Conservation (phyloP, 2,797 vertebrate species). For the Hyperoplus lanceolatus region DNA sequence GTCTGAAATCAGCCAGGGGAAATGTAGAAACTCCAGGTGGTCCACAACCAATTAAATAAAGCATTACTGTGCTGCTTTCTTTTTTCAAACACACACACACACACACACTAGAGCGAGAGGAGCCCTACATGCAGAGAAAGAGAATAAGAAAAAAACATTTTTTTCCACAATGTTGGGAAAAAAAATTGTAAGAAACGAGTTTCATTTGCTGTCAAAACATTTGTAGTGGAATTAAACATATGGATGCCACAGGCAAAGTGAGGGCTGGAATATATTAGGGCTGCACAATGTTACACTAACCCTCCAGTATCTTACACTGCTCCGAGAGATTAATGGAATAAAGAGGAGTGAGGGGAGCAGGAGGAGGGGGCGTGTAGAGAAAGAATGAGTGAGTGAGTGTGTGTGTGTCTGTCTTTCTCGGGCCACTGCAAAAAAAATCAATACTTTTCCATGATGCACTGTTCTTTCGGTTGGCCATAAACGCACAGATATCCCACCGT, state of each 20-base stretch:
- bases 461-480: slow-evolving; percentile 45
- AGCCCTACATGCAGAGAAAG: slow-evolving; percentile 40
- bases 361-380: neutral
- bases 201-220: slow-evolving; percentile 85
- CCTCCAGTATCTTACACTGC: slow-evolving; percentile 79
- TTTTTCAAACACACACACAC: slow-evolving; percentile 68
- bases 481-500: slow-evolving; percentile 43
- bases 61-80: slow-evolving; percentile 73
- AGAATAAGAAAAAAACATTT: slow-evolving; percentile 8
- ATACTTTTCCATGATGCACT: slow-evolving; percentile 71
- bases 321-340: slow-evolving; percentile 80
- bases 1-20: slow-evolving; percentile 76
- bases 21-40: slow-evolving; percentile 79
- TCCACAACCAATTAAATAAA: slow-evolving; percentile 85
- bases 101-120: slow-evolving; percentile 21
- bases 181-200: slow-evolving; percentile 56
- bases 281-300: slow-evolving; percentile 77
- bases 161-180: slow-evolving; percentile 36
- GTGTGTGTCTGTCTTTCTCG: slow-evolving; percentile 66
- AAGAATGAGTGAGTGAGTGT: slow-evolving; percentile 29
- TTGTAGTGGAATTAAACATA: slow-evolving; percentile 85
- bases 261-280: slow-evolving; percentile 79
- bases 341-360: slow-evolving; percentile 45
- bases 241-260: slow-evolving; percentile 79
- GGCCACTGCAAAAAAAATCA: slow-evolving; percentile 71